Evolutionary conservation across 2,113 vertebrate genomes (phyloP).

Genomic region (Alaudala cheleensis): DNA sequence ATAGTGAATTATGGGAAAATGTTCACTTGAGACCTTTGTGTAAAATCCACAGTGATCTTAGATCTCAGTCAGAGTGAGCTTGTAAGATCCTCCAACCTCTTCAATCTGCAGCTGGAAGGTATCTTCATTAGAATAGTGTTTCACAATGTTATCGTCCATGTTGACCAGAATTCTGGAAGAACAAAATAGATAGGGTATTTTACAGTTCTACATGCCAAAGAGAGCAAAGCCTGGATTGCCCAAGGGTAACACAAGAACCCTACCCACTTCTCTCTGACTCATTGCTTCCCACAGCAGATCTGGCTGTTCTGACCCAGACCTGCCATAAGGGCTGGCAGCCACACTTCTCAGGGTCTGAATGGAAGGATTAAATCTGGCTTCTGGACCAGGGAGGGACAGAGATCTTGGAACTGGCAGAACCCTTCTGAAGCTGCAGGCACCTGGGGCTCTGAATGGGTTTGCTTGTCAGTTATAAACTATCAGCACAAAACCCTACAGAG

Average conservation of each 20-base stretch:
- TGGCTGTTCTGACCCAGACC: background rate
- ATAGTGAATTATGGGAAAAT: background rate
- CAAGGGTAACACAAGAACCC: background rate
- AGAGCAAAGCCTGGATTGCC: background rate
- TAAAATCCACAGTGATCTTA: slow-evolving; percentile 68
- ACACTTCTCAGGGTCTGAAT: background rate
- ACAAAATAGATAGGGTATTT: background rate
- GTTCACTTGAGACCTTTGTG: slow-evolving; percentile 7
- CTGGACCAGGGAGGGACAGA: background rate
- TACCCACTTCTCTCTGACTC: background rate
- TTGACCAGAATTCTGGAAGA: slow-evolving; percentile 91
- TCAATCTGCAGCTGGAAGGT: slow-evolving; percentile 98
- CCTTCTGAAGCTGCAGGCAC: background rate
- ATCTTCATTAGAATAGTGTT: slow-evolving; percentile 98
- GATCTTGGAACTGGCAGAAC: background rate
- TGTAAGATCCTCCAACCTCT: slow-evolving; percentile 86
- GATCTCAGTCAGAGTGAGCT: slow-evolving; percentile 96
- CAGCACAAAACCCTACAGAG: background rate
- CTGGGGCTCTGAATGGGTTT: background rate
- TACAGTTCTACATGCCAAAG: background rate
- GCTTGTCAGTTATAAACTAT: background rate
- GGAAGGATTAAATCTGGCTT: background rate
- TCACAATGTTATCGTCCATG: slow-evolving; percentile 99
- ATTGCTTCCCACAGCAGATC: background rate
- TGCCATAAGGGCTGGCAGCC: background rate